Evolutionary conservation across 2,113 vertebrate genomes (phyloP).

Genomic region (Pollimyrus isidori): DNA sequence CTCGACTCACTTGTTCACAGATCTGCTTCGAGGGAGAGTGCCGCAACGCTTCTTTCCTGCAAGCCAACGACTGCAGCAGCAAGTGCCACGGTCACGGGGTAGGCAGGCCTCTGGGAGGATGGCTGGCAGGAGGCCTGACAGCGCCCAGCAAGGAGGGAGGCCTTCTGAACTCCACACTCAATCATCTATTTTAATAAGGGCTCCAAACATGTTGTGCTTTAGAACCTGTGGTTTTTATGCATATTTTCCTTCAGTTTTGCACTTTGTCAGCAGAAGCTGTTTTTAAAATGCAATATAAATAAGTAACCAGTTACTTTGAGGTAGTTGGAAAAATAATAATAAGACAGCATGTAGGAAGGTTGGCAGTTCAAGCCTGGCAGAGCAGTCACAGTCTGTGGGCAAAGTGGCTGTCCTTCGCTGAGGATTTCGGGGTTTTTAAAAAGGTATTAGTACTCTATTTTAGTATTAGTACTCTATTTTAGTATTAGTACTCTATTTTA

Average conservation of each 20-base stretch:
- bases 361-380: too few relatives aligned
- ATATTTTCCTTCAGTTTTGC: background rate
- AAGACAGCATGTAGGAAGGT: too few relatives aligned
- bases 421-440: too few relatives aligned
- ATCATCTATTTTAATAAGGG: background rate
- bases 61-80: slow-evolving; percentile 69
- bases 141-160: background rate
- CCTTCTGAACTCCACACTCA: background rate
- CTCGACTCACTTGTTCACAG: slow-evolving; percentile 45
- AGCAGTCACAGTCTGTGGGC: background rate
- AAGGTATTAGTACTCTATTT: too few relatives aligned
- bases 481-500: background rate
- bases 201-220: background rate
- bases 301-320: background rate
- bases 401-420: too few relatives aligned
- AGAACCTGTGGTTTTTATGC: background rate
- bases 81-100: slow-evolving; percentile 86
- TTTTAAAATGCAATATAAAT: background rate
- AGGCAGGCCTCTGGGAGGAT: slow-evolving; percentile 32
- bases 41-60: slow-evolving; percentile 81
- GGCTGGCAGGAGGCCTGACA: background rate
- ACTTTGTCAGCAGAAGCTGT: background rate
- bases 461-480: background rate
- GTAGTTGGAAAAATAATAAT: too few relatives aligned
- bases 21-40: slow-evolving; percentile 91